Evolutionary conservation across 2,888 invertebrate genomes (phyloP).

Genomic region (Chymomyza caudatula): DNA sequence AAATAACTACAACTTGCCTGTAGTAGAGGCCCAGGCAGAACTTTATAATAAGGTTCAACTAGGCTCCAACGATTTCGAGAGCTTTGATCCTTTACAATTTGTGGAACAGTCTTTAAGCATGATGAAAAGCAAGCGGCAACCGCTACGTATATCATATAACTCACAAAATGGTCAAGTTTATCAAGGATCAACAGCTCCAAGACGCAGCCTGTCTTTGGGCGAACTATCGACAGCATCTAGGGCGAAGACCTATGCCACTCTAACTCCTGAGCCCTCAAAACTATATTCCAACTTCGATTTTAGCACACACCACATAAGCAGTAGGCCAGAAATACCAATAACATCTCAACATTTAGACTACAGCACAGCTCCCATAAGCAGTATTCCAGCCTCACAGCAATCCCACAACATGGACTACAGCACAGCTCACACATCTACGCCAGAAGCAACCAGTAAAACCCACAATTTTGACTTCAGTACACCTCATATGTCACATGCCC

Average conservation of each 20-base stretch:
- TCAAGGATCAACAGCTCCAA: constrained; percentile 1
- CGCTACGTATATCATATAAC: constrained; percentile 26
- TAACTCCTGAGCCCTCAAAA: not conserved
- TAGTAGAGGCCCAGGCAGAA: not conserved
- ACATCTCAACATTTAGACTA: constrained; percentile 7
- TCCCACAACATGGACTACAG: not conserved
- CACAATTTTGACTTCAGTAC: constrained; percentile 70
- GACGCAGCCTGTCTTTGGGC: no score
- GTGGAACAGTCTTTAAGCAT: constrained; percentile 47
- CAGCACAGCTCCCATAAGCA: not conserved
- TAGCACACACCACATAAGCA: constrained; percentile 8
- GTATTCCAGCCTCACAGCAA: not conserved
- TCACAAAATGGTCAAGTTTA: constrained; percentile 9
- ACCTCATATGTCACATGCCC: constrained; percentile 69
- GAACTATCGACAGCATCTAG: not conserved
- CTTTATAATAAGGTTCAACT: not conserved
- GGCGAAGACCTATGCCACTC: not conserved
- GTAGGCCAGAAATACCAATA: constrained; percentile 16
- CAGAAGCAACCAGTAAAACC: constrained; percentile 30
- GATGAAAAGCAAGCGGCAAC: constrained; percentile 25
- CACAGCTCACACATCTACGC: not conserved
- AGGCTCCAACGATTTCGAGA: not conserved
- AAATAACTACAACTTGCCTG: constrained; percentile 45
- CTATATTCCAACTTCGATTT: not conserved
- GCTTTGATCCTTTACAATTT: constrained; percentile 31